Conservation (phyloP, 1,140 invertebrate species). For the Diploscapter pachys region DNA sequence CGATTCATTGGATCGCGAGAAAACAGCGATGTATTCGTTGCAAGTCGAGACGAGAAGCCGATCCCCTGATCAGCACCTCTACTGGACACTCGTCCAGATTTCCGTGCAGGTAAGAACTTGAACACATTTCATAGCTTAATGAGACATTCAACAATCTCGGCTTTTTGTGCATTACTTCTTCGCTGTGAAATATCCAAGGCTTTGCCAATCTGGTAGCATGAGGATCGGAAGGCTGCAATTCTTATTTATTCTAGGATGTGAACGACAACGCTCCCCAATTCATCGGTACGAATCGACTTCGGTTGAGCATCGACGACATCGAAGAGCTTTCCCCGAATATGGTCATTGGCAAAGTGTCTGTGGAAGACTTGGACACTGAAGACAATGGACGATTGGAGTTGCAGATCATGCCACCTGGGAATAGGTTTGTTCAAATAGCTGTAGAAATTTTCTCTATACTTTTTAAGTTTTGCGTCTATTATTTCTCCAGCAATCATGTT, state of each 20-base stretch:
- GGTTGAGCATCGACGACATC: conserved; percentile 44
- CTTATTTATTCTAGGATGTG: conserved; percentile 40
- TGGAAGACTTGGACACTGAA: conserved; percentile 47
- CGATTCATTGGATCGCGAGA: conserved; percentile 42
- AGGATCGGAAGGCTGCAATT: neutral
- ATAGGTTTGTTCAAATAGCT: too few relatives aligned
- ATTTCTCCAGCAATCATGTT: too few relatives aligned
- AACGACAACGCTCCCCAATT: conserved; percentile 56
- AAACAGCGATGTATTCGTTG: conserved; percentile 46
- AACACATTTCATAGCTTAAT: neutral
- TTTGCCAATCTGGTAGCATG: too few relatives aligned
- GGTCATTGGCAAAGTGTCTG: conserved; percentile 42
- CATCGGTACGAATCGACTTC: conserved; percentile 44
- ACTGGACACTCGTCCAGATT: conserved; percentile 53
- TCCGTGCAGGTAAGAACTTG: conserved; percentile 42
- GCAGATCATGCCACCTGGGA: conserved; percentile 45
- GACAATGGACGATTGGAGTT: conserved; percentile 50
- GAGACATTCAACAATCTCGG: neutral
- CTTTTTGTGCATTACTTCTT: neutral
- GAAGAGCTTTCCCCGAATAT: conserved; percentile 41
- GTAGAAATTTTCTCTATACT: conserved; percentile 12
- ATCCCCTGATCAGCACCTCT: conserved; percentile 47
- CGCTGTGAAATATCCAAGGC: too few relatives aligned
- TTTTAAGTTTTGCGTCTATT: too few relatives aligned
- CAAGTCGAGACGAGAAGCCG: conserved; percentile 43